Base-by-base conservation (phyloP, 2,113 vertebrate species). In the Xenopus tropicalis region DNA sequence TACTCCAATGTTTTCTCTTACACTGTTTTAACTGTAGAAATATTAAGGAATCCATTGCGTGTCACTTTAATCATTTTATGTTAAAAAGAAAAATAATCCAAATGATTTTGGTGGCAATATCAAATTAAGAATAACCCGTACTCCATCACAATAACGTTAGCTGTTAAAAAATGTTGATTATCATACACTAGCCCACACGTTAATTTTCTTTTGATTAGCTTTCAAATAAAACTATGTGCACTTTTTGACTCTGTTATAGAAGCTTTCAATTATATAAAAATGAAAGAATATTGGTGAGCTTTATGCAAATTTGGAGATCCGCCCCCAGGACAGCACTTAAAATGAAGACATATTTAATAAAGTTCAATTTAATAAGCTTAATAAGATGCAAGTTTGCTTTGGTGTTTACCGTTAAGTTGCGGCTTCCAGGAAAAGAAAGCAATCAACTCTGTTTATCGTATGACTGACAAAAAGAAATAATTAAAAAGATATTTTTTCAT, bases 381-480 rank as follows among this genome's bases (percentile, higher is more conserved):
- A 57, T 57, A n/a, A 20, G 54, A 57, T 57, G 16, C n/a, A 57
- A 57, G 54, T 20, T n/a, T 57, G 54, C 48, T 57, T 57, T 57
- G 54, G 54, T 57, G 20, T 57, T 57, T 19, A 57, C 16, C n/a
- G 54, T 56, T 19, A 57, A 20, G 54, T 20, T 57, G 54, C 1
- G 17, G 17, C n/a, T 57, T 57, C 17, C 54, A 21, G n/a, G 8
- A 57, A 57, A 57, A 17, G 20, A 57, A 57, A 21, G 54, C n/a
- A 57, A 57, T 57, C 54, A 57, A 21, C 54, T 57, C n/a, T 17
- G 17, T 57, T 57, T 57, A 57, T 11, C 9, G 20, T 57, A 57
- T 57, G n/a, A 57, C 2, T 57, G 54, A 17, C 10, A 48, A 52
- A 57, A 57, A 57, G 14, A 57, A 57, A 19, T 57, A 21, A 57